Percentiles rank a stretch among this genome's conserved stretches.
Conservation (phyloP, 2,113 vertebrate genomes). For the Hucho hucho region DNA sequence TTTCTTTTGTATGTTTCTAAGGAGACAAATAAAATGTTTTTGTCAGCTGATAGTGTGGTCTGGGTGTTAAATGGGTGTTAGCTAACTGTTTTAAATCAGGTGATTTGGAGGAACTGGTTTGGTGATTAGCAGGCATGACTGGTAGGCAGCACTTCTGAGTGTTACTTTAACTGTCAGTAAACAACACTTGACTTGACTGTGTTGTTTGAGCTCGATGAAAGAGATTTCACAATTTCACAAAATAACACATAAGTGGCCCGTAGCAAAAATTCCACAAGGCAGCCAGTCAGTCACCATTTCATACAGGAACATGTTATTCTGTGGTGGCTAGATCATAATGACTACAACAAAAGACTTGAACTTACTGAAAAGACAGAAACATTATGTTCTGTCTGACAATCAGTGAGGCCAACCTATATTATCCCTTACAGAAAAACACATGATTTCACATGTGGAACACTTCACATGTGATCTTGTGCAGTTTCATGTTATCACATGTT, state of each 20-base stretch:
- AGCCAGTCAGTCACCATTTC: not conserved
- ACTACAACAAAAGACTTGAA: not conserved
- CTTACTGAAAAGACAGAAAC: not conserved
- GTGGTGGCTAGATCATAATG: not conserved
- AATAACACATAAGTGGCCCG: not conserved
- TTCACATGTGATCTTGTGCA: no score
- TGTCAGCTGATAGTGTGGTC: slow-evolving; percentile 27
- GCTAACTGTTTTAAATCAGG: slow-evolving; percentile 23
- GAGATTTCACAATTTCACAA: not conserved
- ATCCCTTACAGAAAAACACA: no score
- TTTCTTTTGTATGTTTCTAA: not conserved
- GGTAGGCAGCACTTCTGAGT: slow-evolving; percentile 2
- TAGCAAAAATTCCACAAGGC: not conserved
- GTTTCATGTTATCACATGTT: no score
- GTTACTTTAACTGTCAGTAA: not conserved
- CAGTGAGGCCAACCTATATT: not conserved
- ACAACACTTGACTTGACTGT: not conserved
- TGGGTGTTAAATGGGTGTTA: not conserved
- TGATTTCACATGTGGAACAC: no score
- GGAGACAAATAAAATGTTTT: not conserved
- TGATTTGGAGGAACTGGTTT: slow-evolving; percentile 53
- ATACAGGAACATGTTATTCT: not conserved
- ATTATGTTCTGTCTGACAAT: not conserved
- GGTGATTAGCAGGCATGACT: slow-evolving; percentile 6
- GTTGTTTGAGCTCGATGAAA: not conserved